A percentile compares a stretch with the other conserved stretches of the same genome.
Conservation (phyloP, 2,797 vertebrate genomes). For the Lemur catta region DNA sequence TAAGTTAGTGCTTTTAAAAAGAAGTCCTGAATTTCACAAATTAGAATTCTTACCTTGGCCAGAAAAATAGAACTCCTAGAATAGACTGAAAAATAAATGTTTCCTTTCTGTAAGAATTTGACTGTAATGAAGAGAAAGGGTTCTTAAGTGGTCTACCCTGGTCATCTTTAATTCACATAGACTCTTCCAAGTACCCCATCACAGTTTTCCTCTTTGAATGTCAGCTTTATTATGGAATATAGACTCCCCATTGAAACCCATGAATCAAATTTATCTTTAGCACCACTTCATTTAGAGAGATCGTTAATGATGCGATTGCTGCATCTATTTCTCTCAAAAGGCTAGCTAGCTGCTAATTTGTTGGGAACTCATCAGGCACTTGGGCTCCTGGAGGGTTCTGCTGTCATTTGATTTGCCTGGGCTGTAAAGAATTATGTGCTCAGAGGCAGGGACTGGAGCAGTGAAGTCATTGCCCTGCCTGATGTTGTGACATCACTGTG, state of each 20-base stretch:
- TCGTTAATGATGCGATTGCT: constrained; percentile 5
- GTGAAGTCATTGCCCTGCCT: constrained; percentile 69
- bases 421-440: constrained; percentile 54
- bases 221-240: neutral
- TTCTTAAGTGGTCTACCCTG: neutral
- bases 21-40: constrained; percentile 54
- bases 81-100: constrained; percentile 34
- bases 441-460: constrained; percentile 58
- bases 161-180: neutral
- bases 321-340: constrained; percentile 46
- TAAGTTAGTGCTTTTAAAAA: constrained; percentile 5
- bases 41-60: neutral
- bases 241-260: neutral
- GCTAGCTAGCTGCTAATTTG: constrained; percentile 8
- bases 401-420: constrained; percentile 48
- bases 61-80: constrained; percentile 49
- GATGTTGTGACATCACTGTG: constrained; percentile 81
- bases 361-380: neutral
- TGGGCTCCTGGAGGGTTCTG: constrained; percentile 21
- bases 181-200: neutral
- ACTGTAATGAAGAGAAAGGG: neutral
- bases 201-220: neutral
- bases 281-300: constrained; percentile 26
- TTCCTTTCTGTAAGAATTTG: constrained; percentile 14
- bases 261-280: neutral